Evolutionary conservation across 1,140 invertebrate genomes (phyloP).

Genomic region (Dendrolimus punctatus): DNA sequence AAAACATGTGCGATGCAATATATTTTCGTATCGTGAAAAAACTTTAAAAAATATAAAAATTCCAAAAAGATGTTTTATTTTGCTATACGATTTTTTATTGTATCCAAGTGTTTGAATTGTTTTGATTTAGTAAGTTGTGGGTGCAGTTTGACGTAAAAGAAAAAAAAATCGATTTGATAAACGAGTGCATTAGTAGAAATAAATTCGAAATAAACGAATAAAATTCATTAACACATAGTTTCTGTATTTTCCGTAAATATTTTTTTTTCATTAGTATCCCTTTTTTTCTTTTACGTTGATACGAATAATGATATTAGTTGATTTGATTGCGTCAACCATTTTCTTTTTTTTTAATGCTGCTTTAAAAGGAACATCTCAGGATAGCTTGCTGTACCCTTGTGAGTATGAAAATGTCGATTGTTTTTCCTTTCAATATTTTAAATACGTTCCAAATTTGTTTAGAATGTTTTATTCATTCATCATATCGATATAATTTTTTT

Average conservation of each 20-base stretch:
- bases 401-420: slow-evolving; percentile 32
- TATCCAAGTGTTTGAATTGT: too few relatives aligned
- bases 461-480: too few relatives aligned
- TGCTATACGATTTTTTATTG: not conserved
- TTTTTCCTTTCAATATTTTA: slow-evolving; percentile 14
- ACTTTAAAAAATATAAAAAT: slow-evolving; percentile 1
- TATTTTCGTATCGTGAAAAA: too few relatives aligned
- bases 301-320: slow-evolving; percentile 6
- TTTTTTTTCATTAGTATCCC: not conserved
- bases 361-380: slow-evolving; percentile 57
- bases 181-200: too few relatives aligned
- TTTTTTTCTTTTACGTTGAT: slow-evolving; percentile 5
- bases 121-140: too few relatives aligned
- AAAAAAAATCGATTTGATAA: too few relatives aligned
- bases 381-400: slow-evolving; percentile 64
- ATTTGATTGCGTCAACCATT: slow-evolving; percentile 22
- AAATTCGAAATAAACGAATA: too few relatives aligned
- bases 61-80: not conserved
- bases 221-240: too few relatives aligned
- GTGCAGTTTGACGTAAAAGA: too few relatives aligned
- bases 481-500: too few relatives aligned
- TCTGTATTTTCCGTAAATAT: too few relatives aligned
- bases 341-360: slow-evolving; percentile 42
- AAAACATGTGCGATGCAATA: not conserved
- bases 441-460: slow-evolving; percentile 4